phyloP scores from a whole-genome alignment of 2,888 invertebrate species.

The Tetragonula carbonaria region DNA sequence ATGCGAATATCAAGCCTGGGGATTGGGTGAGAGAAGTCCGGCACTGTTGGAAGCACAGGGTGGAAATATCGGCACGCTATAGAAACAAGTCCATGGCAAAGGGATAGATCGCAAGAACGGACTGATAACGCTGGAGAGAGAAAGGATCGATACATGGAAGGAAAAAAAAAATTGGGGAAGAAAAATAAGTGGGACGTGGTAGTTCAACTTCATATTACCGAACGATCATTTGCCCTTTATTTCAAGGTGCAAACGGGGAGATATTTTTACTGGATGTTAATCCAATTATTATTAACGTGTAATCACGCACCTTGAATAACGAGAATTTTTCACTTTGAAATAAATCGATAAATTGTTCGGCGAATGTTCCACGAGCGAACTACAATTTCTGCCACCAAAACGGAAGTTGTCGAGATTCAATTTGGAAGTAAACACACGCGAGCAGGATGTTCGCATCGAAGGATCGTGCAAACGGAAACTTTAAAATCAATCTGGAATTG shows the following conservation, averaged over 20 bases:
- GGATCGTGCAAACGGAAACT: slow-evolving; percentile 60
- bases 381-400: background rate
- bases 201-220: slow-evolving; percentile 42
- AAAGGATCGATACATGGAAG: slow-evolving; percentile 36
- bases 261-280: slow-evolving; percentile 20
- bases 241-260: slow-evolving; percentile 11
- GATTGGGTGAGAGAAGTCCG: slow-evolving; percentile 15
- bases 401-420: slow-evolving; percentile 42
- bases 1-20: slow-evolving; percentile 58
- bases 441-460: slow-evolving; percentile 37
- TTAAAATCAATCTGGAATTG: slow-evolving; percentile 62
- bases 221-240: slow-evolving; percentile 42
- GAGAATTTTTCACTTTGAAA: background rate
- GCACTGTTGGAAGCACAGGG: slow-evolving; percentile 1
- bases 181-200: slow-evolving; percentile 40
- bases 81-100: slow-evolving; percentile 13
- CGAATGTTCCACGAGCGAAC: slow-evolving; percentile 5
- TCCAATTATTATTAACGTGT: background rate
- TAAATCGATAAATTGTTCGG: background rate
- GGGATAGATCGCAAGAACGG: slow-evolving; percentile 40
- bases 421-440: slow-evolving; percentile 48
- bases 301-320: slow-evolving; percentile 9
- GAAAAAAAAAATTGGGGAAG: slow-evolving; percentile 26
- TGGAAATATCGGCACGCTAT: slow-evolving; percentile 50
- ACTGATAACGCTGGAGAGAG: slow-evolving; percentile 28